Base-by-base conservation (phyloP, 2,888 invertebrate species). In the Chydorus sphaericus region DNA sequence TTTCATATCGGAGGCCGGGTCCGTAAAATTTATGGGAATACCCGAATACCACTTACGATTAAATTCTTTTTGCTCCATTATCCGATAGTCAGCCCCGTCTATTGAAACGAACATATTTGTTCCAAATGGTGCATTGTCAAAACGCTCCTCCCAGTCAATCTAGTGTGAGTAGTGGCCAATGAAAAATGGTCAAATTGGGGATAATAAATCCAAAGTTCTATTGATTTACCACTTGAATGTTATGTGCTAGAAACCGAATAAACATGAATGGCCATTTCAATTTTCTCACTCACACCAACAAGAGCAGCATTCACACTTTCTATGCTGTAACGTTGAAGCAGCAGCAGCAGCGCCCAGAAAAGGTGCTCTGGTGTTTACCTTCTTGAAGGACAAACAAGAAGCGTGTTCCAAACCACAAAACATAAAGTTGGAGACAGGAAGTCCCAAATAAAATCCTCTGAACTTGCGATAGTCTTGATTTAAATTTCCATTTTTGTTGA, bases 381-480 rank as follows among this genome's bases (percentile, higher is more conserved):
- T 18, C 16, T 38, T 16, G 38, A 20, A 38, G 16, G 38, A 20
- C 7, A 16, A 38, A 18, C 16, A 38, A 20, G 20, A 7, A 38
- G 20, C 16, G 16, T 38, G 38, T 38, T 20, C 16, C 20, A 38
- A 39, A 26, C 39, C 18, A 26, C 39, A 39, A 26, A 20, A 39
- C 39, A 39, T 26, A 39, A 20, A 39, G 20, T 39, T 10, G 39
- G 39, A n/a, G n/a, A n/a, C n/a, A n/a, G 39, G 2, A 39, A 39
- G 39, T 39, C 39, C 39, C 39, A 39, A 39, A 39, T n/a, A n/a
- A 39, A 39, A 39, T 20, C 20, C 18, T 39, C 39, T 39, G 39
- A 39, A 39, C 26, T 39, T 39, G 8, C 39, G 39, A 39, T 39
- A 39, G 2, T 26, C 39, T 39, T 10, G 26, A 39, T 20, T 26